Evolutionary conservation across 2,113 vertebrate genomes (phyloP).

Genomic region (Corapipo altera): DNA sequence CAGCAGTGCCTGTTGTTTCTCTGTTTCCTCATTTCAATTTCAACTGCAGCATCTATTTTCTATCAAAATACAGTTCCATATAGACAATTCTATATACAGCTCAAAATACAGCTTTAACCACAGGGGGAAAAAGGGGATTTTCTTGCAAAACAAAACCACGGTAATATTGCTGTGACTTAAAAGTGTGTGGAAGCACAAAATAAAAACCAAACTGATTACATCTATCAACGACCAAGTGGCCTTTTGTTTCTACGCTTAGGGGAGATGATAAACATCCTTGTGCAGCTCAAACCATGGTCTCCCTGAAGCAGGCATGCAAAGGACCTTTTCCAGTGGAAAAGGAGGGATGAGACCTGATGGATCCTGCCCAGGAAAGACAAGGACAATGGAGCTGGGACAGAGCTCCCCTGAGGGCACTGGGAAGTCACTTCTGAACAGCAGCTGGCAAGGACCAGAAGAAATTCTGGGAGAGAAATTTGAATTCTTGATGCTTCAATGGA

Average conservation of each 20-base stretch:
- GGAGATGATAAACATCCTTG: not conserved
- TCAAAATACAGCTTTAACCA: not conserved
- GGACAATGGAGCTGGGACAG: not conserved
- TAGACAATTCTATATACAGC: not conserved
- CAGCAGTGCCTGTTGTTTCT: slow-evolving; percentile 16
- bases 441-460: not conserved
- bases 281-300: not conserved
- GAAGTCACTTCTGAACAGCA: not conserved
- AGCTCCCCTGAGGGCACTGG: not conserved
- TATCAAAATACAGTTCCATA: not conserved
- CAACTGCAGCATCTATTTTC: not conserved
- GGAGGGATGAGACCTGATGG: not conserved
- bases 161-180: not conserved
- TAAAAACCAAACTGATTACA: not conserved
- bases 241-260: not conserved
- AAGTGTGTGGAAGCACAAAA: rapidly evolving
- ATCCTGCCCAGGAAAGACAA: not conserved
- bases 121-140: not conserved
- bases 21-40: not conserved
- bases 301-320: not conserved
- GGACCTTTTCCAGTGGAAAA: not conserved
- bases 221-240: not conserved
- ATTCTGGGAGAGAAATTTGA: not conserved
- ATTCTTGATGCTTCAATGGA: not conserved
- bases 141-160: not conserved